phyloP scores from a whole-genome alignment of 2,113 vertebrate species.

The Gnathonemus echidnorhynchus region DNA sequence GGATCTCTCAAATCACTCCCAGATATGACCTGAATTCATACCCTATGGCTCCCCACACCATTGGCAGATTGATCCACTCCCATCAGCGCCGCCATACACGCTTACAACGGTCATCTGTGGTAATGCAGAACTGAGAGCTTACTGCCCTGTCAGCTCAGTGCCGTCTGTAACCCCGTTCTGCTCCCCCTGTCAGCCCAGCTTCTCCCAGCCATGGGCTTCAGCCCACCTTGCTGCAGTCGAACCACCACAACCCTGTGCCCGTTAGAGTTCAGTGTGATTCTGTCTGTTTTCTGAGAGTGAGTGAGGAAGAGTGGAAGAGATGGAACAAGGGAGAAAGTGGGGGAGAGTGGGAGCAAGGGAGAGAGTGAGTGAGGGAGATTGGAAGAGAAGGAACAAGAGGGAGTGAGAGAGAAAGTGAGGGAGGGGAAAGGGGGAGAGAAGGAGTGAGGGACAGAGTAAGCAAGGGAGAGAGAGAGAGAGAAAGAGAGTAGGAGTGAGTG shows the following conservation, averaged over 20 bases:
- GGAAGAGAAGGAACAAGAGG: not conserved
- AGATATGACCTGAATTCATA: too few relatives aligned
- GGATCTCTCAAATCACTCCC: too few relatives aligned
- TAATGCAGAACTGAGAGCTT: too few relatives aligned
- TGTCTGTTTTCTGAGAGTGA: not conserved
- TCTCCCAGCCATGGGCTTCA: not conserved
- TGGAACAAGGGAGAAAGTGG: not conserved
- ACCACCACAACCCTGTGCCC: not conserved
- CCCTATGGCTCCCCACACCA: too few relatives aligned
- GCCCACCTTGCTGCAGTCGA: not conserved
- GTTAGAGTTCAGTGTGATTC: not conserved
- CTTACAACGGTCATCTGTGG: too few relatives aligned
- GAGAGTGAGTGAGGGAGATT: not conserved
- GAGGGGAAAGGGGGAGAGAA: not conserved
- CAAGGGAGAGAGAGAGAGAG: not conserved
- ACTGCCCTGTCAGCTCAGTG: not conserved
- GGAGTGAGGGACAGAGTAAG: not conserved
- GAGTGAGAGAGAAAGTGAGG: not conserved
- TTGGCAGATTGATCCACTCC: too few relatives aligned
- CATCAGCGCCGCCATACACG: too few relatives aligned
- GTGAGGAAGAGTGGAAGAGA: not conserved
- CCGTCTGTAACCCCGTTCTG: not conserved
- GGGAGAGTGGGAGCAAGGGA: not conserved
- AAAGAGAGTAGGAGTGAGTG: not conserved
- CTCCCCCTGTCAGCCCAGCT: not conserved